Percentiles rank a stretch among this genome's conserved stretches.
Evolutionary conservation across 2,113 vertebrate genomes (phyloP).

Genomic region (Lanius ludovicianus): DNA sequence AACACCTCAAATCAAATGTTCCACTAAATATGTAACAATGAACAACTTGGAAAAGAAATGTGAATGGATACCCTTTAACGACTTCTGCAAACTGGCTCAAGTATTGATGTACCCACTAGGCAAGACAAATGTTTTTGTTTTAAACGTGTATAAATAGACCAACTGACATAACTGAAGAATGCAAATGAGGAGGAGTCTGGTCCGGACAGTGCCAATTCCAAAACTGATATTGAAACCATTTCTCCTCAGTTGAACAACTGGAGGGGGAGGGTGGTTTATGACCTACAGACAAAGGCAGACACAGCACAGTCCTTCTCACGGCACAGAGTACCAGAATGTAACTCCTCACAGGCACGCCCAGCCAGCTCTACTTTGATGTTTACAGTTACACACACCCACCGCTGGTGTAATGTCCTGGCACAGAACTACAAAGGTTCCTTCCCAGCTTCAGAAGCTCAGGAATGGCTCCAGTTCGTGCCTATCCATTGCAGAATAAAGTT

Average conservation of each 20-base stretch:
- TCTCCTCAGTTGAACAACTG: background rate
- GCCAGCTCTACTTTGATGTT: background rate
- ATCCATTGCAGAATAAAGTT: background rate
- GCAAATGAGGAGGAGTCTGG: background rate
- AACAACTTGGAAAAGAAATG: background rate
- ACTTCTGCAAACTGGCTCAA: background rate
- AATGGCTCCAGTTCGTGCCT: background rate
- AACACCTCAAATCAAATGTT: background rate
- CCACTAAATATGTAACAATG: background rate
- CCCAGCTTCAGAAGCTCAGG: background rate
- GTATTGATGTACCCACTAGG: background rate
- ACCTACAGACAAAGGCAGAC: background rate
- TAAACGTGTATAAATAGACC: background rate
- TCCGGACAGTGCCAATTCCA: background rate
- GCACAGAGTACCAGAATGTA: background rate
- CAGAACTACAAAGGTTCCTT: background rate
- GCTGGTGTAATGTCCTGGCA: background rate
- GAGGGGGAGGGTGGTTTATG: background rate
- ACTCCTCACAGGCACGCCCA: background rate
- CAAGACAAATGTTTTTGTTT: background rate
- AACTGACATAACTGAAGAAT: background rate
- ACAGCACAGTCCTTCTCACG: fast-evolving
- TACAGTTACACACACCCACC: background rate
- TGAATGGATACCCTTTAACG: background rate
- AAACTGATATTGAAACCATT: background rate